Conservation (phyloP, 2,797 vertebrate species). For the Morelia viridis region DNA sequence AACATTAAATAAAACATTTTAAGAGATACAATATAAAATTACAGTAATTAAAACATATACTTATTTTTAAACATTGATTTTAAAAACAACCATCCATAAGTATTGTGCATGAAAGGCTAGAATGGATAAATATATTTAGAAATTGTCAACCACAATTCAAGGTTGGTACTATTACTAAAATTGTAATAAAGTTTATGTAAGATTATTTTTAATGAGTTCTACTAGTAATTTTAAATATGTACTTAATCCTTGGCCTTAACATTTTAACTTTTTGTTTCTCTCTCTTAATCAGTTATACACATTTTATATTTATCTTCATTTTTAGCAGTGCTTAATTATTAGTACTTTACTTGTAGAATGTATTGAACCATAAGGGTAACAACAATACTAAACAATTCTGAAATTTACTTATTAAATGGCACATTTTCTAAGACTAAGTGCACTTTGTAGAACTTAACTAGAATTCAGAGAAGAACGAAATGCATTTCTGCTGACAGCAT, state of each 20-base stretch:
- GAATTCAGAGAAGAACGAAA: neutral
- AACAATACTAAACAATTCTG: neutral
- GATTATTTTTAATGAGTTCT: slow-evolving; percentile 32
- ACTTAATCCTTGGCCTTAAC: neutral
- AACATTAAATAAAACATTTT: neutral
- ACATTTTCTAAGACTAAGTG: neutral
- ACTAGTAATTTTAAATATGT: slow-evolving; percentile 6
- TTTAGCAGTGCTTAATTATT: slow-evolving; percentile 19
- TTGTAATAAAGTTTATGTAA: slow-evolving; percentile 5
- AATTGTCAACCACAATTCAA: neutral
- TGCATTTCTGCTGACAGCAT: slow-evolving; percentile 3
- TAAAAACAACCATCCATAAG: neutral
- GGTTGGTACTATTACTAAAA: neutral
- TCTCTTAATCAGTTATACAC: neutral
- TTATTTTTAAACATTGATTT: neutral
- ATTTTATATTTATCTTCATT: neutral
- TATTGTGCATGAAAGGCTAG: neutral
- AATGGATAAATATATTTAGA: neutral
- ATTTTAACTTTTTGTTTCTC: neutral
- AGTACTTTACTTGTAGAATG: slow-evolving; percentile 13
- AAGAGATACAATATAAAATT: neutral
- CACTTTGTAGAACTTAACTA: neutral
- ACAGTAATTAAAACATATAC: neutral
- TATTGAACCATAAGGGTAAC: neutral
- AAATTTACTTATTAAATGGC: neutral